Conservation (phyloP, 2,888 invertebrate genomes). For the Conops quadrifasciatus region DNA sequence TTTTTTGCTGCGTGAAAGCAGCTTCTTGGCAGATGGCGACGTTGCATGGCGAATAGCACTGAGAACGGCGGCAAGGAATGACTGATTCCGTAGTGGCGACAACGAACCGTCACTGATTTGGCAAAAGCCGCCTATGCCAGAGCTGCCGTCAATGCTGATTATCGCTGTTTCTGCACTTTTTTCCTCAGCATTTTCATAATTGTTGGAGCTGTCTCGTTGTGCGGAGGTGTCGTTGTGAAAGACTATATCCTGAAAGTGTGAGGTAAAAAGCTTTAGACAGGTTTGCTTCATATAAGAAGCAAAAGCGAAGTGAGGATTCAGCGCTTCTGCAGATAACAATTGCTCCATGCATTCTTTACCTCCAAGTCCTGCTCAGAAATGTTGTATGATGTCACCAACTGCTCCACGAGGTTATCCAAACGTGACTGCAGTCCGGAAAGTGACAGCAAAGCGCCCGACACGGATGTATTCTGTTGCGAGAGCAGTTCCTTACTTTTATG, state of each 20-base stretch:
- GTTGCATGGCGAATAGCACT: constrained; percentile 73
- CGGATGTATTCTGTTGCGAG: constrained; percentile 75
- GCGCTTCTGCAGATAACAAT: background rate
- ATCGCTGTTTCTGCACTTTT: constrained; percentile 31
- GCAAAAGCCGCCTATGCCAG: constrained; percentile 29
- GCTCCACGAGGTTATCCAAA: constrained; percentile 76
- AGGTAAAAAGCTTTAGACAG: background rate
- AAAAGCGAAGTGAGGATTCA: background rate
- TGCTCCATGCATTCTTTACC: constrained; percentile 46
- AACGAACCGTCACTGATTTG: constrained; percentile 64
- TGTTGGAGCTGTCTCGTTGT: constrained; percentile 78
- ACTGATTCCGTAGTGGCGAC: constrained; percentile 73
- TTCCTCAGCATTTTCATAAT: constrained; percentile 50
- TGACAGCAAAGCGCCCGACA: constrained; percentile 75
- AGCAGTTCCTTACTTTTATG: constrained; percentile 72
- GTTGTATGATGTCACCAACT: constrained; percentile 76
- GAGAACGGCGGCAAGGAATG: constrained; percentile 77
- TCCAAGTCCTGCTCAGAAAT: constrained; percentile 80
- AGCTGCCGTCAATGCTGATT: background rate
- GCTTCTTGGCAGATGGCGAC: constrained; percentile 60
- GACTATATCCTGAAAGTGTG: constrained; percentile 71
- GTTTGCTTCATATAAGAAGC: background rate
- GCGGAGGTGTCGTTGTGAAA: constrained; percentile 83
- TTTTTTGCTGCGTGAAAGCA: constrained; percentile 57
- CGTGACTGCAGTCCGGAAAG: constrained; percentile 75